Conservation (phyloP, 1,140 invertebrate genomes). For the Aphidius ervi region DNA sequence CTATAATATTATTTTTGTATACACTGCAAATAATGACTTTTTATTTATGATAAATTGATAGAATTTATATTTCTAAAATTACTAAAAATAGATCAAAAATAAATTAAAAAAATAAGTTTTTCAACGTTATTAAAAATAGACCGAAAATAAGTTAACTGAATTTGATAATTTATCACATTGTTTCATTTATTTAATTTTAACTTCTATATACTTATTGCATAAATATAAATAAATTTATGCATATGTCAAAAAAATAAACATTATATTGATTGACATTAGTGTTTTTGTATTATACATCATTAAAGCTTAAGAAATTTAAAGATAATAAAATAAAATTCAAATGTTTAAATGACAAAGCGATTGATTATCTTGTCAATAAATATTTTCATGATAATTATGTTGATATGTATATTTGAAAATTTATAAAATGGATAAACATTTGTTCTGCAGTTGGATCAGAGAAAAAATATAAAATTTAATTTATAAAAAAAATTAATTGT, state of each 20-base stretch:
- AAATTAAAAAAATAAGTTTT: no score
- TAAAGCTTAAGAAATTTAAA: slow-evolving; percentile 32
- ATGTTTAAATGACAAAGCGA: slow-evolving; percentile 29
- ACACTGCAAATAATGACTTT: no score
- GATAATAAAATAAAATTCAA: slow-evolving; percentile 24
- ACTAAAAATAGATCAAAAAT: no score
- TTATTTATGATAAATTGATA: no score
- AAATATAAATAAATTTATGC: no score
- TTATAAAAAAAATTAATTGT: slow-evolving; percentile 35
- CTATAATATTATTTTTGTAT: no score
- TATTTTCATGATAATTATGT: slow-evolving; percentile 28
- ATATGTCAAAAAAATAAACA: slow-evolving; percentile 11
- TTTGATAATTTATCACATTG: no score
- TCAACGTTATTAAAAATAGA: no score
- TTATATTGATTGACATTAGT: slow-evolving; percentile 20
- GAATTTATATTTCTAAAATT: no score
- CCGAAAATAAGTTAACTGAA: no score
- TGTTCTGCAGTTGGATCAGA: slow-evolving; percentile 30
- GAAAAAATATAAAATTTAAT: slow-evolving; percentile 42
- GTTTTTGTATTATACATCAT: slow-evolving; percentile 30
- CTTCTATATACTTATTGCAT: no score
- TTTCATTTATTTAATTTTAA: no score
- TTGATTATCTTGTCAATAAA: slow-evolving; percentile 27
- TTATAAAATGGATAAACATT: slow-evolving; percentile 35
- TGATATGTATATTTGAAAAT: slow-evolving; percentile 36